Evolutionary conservation across 37 sponge, comb jelly and placozoan genomes (phyloP).

Genomic region (Cladorhizidae sp.): DNA sequence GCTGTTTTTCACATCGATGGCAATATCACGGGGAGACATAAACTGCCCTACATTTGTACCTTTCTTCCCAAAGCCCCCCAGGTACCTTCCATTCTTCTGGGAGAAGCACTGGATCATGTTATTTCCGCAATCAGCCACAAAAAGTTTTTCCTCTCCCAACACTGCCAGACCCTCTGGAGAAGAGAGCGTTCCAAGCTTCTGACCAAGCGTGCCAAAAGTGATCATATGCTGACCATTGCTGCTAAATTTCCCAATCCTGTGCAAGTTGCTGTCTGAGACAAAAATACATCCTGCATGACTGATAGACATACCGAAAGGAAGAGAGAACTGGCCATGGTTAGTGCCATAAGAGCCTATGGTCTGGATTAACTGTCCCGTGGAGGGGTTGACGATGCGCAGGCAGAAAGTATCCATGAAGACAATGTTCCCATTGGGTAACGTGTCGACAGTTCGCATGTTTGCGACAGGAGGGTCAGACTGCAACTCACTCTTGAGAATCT

Average conservation of each 20-base stretch:
- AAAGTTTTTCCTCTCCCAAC: constrained; percentile 28
- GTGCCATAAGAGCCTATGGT: constrained; percentile 41
- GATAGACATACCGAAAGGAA: constrained; percentile 14
- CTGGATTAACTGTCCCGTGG: background rate
- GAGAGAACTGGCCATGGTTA: constrained; percentile 16
- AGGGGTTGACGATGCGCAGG: constrained; percentile 14
- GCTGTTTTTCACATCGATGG: constrained; percentile 9
- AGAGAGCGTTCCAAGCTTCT: background rate
- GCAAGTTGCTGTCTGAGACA: constrained; percentile 31
- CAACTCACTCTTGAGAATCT: background rate
- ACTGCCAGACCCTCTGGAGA: constrained; percentile 40
- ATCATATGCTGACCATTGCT: constrained; percentile 15
- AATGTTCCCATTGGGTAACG: constrained; percentile 14
- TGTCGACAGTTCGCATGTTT: constrained; percentile 13
- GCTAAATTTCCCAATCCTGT: constrained; percentile 21
- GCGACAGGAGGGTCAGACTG: constrained; percentile 10
- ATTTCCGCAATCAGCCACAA: constrained; percentile 47
- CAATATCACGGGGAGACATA: constrained; percentile 25
- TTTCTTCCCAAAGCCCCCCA: constrained; percentile 15
- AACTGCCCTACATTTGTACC: constrained; percentile 22
- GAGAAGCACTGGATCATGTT: constrained; percentile 42
- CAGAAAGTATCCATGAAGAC: constrained; percentile 44
- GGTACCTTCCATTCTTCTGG: constrained; percentile 11
- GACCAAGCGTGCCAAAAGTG: constrained; percentile 17
- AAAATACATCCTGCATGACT: constrained; percentile 15